These are phyloP conservation scores for Tetropium fuscum DNA, from an alignment of 2,888 invertebrate species.

Conservation along the genomic window DNA sequence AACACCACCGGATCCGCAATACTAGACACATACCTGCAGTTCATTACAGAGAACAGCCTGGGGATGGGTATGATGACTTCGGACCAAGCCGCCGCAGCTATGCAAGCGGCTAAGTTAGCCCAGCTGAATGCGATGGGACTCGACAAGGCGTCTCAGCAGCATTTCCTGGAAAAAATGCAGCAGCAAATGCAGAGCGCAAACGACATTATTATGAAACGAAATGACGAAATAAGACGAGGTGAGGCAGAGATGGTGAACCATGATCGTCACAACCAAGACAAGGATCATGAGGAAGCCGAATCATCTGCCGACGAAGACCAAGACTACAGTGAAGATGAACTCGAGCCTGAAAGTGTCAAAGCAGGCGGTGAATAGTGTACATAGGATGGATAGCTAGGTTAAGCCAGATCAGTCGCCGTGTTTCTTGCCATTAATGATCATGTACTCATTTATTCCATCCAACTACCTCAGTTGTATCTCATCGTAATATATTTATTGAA, in stretches of 20 bases:
- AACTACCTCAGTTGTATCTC: constrained; percentile 74
- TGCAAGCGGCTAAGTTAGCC: constrained; percentile 83
- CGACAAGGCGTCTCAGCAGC: constrained; percentile 69
- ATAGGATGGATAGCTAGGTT: constrained; percentile 47
- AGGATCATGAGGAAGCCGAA: constrained; percentile 65
- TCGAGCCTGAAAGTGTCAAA: constrained; percentile 66
- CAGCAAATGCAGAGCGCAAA: constrained; percentile 71
- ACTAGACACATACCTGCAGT: constrained; percentile 88
- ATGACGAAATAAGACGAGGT: constrained; percentile 63
- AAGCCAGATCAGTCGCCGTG: constrained; percentile 48
- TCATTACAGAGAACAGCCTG: constrained; percentile 86
- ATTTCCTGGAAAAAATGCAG: constrained; percentile 75
- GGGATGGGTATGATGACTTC: constrained; percentile 73
- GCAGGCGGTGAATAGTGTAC: constrained; percentile 62
- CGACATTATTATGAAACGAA: constrained; percentile 69
- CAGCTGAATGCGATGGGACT: constrained; percentile 77
- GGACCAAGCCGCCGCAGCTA: constrained; percentile 77
- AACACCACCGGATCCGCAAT: constrained; percentile 80
- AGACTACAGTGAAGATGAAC: constrained; percentile 68
- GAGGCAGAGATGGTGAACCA: constrained; percentile 72
- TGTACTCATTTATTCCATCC: constrained; percentile 71
- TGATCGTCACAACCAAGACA: constrained; percentile 62
- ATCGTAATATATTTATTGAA: constrained; percentile 51
- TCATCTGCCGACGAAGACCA: constrained; percentile 71
- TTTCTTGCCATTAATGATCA: constrained; percentile 52